Percentiles rank a stretch among this genome's conserved stretches.
These are phyloP conservation scores for Hypothenemus hampei DNA, from an alignment of 1,140 invertebrate genomes.

Conservation along the genomic window DNA sequence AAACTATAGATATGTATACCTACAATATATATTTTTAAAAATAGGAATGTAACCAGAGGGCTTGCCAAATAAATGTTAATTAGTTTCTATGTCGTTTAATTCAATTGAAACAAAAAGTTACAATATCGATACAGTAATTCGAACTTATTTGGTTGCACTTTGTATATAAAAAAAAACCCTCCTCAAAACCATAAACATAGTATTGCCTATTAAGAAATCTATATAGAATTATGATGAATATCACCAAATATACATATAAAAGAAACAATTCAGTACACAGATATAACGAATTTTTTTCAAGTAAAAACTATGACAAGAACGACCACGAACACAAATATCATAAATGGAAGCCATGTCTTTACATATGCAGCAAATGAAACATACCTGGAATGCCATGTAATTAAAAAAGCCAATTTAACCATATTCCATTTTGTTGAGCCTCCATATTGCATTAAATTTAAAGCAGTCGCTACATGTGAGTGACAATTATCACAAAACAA, in stretches of 20 bases:
- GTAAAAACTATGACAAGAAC: slow-evolving; percentile 15
- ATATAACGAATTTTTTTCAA: no score
- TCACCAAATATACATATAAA: no score
- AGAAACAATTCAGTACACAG: no score
- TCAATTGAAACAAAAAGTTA: no score
- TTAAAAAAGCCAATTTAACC: slow-evolving; percentile 79
- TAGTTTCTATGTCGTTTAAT: slow-evolving; percentile 13
- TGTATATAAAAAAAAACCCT: no score
- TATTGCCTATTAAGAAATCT: no score
- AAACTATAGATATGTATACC: no score
- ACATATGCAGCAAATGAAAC: slow-evolving; percentile 71
- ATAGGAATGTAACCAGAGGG: slow-evolving; percentile 18
- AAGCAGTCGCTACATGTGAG: slow-evolving; percentile 90
- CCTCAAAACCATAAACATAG: no score
- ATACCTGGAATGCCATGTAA: slow-evolving; percentile 78
- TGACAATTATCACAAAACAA: slow-evolving; percentile 98
- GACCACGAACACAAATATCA: slow-evolving; percentile 50
- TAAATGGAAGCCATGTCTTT: slow-evolving; percentile 86
- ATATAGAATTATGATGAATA: no score
- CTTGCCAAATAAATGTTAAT: slow-evolving; percentile 23
- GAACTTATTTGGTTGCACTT: no score
- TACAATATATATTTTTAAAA: not conserved
- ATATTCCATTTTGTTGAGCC: slow-evolving; percentile 83
- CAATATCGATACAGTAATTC: no score
- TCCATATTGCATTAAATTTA: slow-evolving; percentile 90